Conservation (phyloP, 2,113 vertebrate species). For the Mesembrinibis cayennensis region DNA sequence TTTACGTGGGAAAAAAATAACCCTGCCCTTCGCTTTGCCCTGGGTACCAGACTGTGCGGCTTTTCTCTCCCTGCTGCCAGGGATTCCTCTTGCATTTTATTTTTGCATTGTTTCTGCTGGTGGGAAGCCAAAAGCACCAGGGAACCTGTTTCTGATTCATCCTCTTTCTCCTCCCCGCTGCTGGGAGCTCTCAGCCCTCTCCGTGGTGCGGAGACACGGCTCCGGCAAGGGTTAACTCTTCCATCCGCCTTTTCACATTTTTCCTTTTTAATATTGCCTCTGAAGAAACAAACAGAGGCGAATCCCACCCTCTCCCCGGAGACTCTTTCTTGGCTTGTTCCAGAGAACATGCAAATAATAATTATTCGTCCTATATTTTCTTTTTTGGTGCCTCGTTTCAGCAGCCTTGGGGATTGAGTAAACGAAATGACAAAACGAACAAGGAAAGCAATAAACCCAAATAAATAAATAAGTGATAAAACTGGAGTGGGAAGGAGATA, state of each 20-base stretch:
- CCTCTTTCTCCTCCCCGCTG: neutral
- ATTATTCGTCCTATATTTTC: constrained; percentile 26
- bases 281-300: constrained; percentile 56
- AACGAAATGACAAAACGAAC: neutral
- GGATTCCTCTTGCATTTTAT: neutral
- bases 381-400: neutral
- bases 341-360: constrained; percentile 16
- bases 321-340: constrained; percentile 8
- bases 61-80: neutral
- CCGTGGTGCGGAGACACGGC: fast-evolving
- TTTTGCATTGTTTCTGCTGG: neutral
- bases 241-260: neutral
- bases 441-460: constrained; percentile 13
- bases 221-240: constrained; percentile 45
- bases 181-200: neutral
- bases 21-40: neutral
- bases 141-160: neutral
- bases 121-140: neutral
- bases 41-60: neutral
- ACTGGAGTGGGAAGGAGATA: neutral
- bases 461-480: constrained; percentile 27
- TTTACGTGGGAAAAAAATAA: neutral
- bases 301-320: constrained; percentile 43
- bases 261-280: neutral
- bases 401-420: neutral